Percentiles rank a stretch among this genome's conserved stretches.
These are phyloP conservation scores for Aleiodes testaceus DNA, from an alignment of 2,888 invertebrate genomes.

Conservation along the genomic window DNA sequence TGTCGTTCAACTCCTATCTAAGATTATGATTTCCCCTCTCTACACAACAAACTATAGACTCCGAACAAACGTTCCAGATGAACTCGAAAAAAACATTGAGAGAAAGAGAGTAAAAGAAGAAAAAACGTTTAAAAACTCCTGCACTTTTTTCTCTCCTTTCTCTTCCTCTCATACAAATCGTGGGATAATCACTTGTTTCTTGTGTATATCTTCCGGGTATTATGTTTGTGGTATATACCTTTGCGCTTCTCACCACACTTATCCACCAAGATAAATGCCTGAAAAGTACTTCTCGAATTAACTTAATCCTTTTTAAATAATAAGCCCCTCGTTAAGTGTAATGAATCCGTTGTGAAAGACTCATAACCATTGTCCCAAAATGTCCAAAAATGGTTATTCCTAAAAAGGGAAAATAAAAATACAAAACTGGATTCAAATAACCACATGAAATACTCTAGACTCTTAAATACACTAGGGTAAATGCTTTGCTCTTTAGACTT, in stretches of 20 bases:
- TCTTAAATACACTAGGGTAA: slow-evolving; percentile 28
- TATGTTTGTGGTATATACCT: slow-evolving; percentile 9
- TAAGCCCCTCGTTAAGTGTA: slow-evolving; percentile 66
- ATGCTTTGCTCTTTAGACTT: slow-evolving; percentile 56
- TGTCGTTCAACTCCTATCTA: slow-evolving; percentile 25
- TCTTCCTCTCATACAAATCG: slow-evolving; percentile 22
- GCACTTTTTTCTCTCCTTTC: not conserved
- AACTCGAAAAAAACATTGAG: slow-evolving; percentile 10
- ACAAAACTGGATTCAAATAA: slow-evolving; percentile 40
- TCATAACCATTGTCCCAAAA: slow-evolving; percentile 47
- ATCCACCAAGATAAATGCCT: slow-evolving; percentile 48
- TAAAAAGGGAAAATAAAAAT: slow-evolving; percentile 28
- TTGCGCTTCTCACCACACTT: slow-evolving; percentile 18
- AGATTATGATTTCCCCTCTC: slow-evolving; percentile 35
- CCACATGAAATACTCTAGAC: slow-evolving; percentile 40
- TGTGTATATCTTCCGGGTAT: slow-evolving; percentile 43
- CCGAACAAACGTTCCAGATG: slow-evolving; percentile 11
- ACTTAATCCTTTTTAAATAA: slow-evolving; percentile 68
- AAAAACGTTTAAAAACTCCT: not conserved
- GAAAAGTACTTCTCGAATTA: slow-evolving; percentile 58
- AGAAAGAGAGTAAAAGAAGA: not conserved
- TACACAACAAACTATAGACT: not conserved
- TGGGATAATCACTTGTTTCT: slow-evolving; percentile 62
- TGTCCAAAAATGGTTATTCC: slow-evolving; percentile 24
- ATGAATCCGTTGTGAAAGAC: slow-evolving; percentile 60